Conservation (phyloP, 2,113 vertebrate genomes). For the Kryptolebias marmoratus region DNA sequence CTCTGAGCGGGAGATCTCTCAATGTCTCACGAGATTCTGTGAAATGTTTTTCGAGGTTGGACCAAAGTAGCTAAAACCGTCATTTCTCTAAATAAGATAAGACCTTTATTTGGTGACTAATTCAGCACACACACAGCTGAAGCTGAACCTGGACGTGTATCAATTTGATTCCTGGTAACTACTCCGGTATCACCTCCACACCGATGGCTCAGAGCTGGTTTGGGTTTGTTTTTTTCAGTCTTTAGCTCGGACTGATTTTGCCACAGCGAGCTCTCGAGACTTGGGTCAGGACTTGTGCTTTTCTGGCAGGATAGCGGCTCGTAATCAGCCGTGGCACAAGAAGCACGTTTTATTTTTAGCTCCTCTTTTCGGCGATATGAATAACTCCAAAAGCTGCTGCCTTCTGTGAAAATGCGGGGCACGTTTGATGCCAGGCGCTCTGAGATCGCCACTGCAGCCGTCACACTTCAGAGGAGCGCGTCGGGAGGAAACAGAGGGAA, state of each 20-base stretch:
- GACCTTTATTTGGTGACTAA: no score
- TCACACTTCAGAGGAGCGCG: neutral
- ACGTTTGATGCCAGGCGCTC: constrained; percentile 22
- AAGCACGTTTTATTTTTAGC: constrained; percentile 61
- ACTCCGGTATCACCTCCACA: neutral
- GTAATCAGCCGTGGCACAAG: constrained; percentile 46
- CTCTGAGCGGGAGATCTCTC: no score
- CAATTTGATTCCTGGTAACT: neutral
- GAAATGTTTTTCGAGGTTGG: no score
- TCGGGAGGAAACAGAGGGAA: no score
- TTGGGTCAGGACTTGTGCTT: constrained; percentile 38
- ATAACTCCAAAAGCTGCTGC: constrained; percentile 50
- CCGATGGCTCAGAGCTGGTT: neutral
- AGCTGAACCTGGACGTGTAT: neutral
- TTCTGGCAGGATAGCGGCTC: constrained; percentile 31
- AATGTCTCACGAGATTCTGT: no score
- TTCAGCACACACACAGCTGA: neutral
- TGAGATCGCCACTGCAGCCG: constrained; percentile 8
- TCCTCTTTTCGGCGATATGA: constrained; percentile 44
- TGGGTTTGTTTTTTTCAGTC: neutral
- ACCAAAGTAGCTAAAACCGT: no score
- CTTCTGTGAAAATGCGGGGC: constrained; percentile 29
- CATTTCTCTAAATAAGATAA: no score
- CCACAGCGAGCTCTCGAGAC: neutral
- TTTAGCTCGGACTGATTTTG: constrained; percentile 3